Base-by-base conservation (phyloP, 2,797 vertebrate genomes). In the Bucorvus abyssinicus region DNA sequence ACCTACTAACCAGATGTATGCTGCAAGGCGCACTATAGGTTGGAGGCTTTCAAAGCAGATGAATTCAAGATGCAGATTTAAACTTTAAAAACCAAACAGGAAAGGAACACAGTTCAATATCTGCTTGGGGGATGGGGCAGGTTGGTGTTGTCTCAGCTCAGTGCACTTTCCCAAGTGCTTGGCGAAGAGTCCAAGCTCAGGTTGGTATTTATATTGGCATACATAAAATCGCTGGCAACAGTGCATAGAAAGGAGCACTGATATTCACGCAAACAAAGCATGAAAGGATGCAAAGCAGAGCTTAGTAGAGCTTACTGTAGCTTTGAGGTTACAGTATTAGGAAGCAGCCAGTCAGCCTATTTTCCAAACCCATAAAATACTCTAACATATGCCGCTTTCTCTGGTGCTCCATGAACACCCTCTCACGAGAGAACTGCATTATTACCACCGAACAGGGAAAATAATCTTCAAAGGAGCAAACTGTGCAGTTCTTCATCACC, bases 231-330 rank as follows among this genome's bases (percentile, higher is more conserved):
- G 42, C 94, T 95, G 95, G 90, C 91, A 83, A 80, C 86, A 96
- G 90, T 77, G 95, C 84, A 40, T 65, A 96, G 90, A 92, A 94
- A 92, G 76, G 36, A 92, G 87, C 95, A 97, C 91, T 92, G 96
- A 93, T 95, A 90, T 55, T 93, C 92, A 95, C 24, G 36, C 92
- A 96, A 97, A 96, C 52, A 69, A 96, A 95, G 96, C 96, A 93
- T 85, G 95, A 89, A 90, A 96, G 70, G 93, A 96, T 89, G 95
- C 93, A 95, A 96, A 96, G 93, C 93, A 96, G 91, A 97, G 92
- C 93, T 97, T 91, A 95, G 89, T 76, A 94, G 75, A 97, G 90
- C 87, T 92, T 78, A 87, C 96, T 92, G 93, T 63, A 96, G 88
- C 95, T 94, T 95, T 76, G 42, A 90, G 68, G 73, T 97, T 95